Evolutionary conservation across 1,140 invertebrate genomes (phyloP).

Genomic region (Ptiloglossa arizonensis): DNA sequence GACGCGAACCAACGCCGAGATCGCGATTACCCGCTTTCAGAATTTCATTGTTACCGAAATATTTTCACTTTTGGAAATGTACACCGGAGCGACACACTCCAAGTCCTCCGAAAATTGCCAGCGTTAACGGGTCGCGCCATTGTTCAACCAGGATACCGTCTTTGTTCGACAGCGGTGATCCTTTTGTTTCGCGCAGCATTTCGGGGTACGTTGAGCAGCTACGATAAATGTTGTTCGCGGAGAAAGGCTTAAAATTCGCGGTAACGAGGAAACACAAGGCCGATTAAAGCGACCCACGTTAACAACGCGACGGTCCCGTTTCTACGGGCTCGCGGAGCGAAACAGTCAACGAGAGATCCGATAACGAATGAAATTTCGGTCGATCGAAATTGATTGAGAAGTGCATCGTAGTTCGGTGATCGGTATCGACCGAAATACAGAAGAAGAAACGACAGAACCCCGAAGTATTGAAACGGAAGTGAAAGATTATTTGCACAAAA

Average conservation of each 20-base stretch:
- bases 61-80: not conserved
- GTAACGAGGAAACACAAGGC: slow-evolving; percentile 4
- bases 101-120: slow-evolving; percentile 22
- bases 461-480: no score
- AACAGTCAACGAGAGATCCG: not conserved
- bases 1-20: not conserved
- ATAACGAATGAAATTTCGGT: no score
- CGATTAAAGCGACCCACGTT: not conserved
- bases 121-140: not conserved
- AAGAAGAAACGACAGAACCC: no score
- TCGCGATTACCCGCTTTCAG: not conserved
- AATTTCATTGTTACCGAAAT: not conserved
- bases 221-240: slow-evolving; percentile 10
- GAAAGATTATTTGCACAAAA: no score
- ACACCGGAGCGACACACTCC: not conserved
- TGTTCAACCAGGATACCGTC: not conserved
- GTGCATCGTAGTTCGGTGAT: no score
- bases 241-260: not conserved
- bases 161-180: slow-evolving; percentile 14
- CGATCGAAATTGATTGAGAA: no score
- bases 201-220: slow-evolving; percentile 25
- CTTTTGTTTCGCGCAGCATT: slow-evolving; percentile 15
- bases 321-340: not conserved
- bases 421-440: no score
- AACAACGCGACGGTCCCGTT: no score